These are phyloP conservation scores for Leptopilina syphax DNA, from an alignment of 2,888 invertebrate genomes.

Conservation along the genomic window DNA sequence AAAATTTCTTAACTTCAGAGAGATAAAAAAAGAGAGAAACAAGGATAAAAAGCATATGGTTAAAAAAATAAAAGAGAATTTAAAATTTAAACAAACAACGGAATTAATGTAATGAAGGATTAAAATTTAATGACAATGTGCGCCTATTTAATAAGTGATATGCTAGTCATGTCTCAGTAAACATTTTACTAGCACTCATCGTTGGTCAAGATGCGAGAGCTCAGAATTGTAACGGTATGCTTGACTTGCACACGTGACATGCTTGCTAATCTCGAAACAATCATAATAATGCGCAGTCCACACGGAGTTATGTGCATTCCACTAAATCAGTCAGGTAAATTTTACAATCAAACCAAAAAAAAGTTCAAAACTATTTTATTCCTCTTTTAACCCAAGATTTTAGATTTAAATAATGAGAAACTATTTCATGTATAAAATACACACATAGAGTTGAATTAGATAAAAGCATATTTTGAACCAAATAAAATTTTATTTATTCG, in stretches of 20 bases:
- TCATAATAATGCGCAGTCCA: not conserved
- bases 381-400: too few relatives aligned
- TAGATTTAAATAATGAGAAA: too few relatives aligned
- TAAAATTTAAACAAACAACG: not conserved
- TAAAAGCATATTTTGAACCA: too few relatives aligned
- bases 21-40: too few relatives aligned
- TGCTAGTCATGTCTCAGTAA: slow-evolving; percentile 25
- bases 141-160: not conserved
- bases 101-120: too few relatives aligned
- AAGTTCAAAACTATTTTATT: not conserved
- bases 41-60: too few relatives aligned
- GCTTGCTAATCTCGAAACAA: slow-evolving; percentile 31
- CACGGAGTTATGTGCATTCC: not conserved
- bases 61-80: not conserved
- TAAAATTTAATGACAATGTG: too few relatives aligned
- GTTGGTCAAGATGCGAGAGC: slow-evolving; percentile 31
- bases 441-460: too few relatives aligned
- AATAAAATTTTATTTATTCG: too few relatives aligned
- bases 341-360: not conserved
- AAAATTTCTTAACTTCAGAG: too few relatives aligned
- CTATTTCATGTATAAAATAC: too few relatives aligned
- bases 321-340: slow-evolving; percentile 6
- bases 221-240: slow-evolving; percentile 30
- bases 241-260: slow-evolving; percentile 24
- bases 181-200: slow-evolving; percentile 32